Conservation (phyloP, 1,140 invertebrate species). For the Eumeta japonica region DNA sequence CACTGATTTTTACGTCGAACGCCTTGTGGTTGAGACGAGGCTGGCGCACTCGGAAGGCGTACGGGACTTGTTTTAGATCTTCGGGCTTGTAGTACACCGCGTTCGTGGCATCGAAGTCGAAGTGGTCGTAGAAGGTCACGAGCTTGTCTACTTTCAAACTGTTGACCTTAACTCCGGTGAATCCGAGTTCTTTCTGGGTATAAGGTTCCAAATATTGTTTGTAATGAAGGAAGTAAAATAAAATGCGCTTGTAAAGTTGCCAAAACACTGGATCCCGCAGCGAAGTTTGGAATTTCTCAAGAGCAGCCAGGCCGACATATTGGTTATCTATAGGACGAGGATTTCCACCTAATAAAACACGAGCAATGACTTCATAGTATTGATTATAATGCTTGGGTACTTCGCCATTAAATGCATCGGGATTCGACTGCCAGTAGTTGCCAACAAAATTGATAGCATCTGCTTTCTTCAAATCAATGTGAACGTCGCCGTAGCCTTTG, state of each 20-base stretch:
- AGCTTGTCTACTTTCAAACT: conserved; percentile 57
- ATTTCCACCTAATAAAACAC: conserved; percentile 45
- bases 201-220: conserved; percentile 61
- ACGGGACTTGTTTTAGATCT: conserved; percentile 20
- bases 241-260: conserved; percentile 62
- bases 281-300: conserved; percentile 61
- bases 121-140: conserved; percentile 58
- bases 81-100: conserved; percentile 29
- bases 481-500: too few relatives aligned
- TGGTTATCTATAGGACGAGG: conserved; percentile 32
- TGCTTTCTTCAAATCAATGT: conserved; percentile 50
- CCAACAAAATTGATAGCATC: conserved; percentile 63
- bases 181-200: conserved; percentile 59
- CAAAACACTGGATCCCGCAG: conserved; percentile 68
- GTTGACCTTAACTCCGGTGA: conserved; percentile 58
- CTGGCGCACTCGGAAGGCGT: conserved; percentile 56
- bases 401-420: conserved; percentile 62
- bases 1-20: conserved; percentile 63
- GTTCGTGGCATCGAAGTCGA: conserved; percentile 54
- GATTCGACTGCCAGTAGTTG: conserved; percentile 68
- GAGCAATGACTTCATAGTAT: conserved; percentile 55
- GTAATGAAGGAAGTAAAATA: conserved; percentile 59
- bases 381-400: conserved; percentile 59
- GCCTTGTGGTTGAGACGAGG: conserved; percentile 64
- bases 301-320: conserved; percentile 45